Evolutionary conservation across 2,113 vertebrate genomes (phyloP).

Genomic region (Cynocephalus volans): DNA sequence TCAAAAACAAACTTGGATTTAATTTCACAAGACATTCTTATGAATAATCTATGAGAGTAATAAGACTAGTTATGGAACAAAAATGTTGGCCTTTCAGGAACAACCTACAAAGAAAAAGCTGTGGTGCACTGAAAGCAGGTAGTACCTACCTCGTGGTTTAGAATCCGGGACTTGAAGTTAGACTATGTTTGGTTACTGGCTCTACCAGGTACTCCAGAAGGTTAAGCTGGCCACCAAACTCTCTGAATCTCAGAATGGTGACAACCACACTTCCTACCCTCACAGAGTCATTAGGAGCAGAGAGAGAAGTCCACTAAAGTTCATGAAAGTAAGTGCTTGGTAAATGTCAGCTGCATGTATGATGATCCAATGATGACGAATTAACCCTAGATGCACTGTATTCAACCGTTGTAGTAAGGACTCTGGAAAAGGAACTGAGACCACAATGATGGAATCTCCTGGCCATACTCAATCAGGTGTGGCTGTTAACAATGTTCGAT

Average conservation of each 20-base stretch:
- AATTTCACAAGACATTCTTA: not conserved
- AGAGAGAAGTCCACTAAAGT: not conserved
- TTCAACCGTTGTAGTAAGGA: rapidly evolving
- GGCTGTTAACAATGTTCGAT: rapidly evolving
- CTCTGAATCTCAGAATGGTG: not conserved
- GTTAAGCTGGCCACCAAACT: not conserved
- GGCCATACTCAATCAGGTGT: rapidly evolving
- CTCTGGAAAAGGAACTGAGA: not conserved
- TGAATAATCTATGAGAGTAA: not conserved
- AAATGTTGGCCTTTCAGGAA: not conserved
- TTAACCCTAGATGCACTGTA: no score
- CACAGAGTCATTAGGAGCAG: not conserved
- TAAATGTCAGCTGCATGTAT: not conserved
- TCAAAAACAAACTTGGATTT: not conserved
- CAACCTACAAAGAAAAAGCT: not conserved
- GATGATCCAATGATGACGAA: not conserved
- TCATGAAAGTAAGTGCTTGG: rapidly evolving
- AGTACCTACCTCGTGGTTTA: not conserved
- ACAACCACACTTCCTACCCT: not conserved
- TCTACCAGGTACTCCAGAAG: not conserved
- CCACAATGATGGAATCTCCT: rapidly evolving
- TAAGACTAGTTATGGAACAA: rapidly evolving
- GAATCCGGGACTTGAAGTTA: not conserved
- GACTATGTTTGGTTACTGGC: not conserved
- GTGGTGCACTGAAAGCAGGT: not conserved